Conservation (phyloP, 2,113 vertebrate genomes). For the Pachyramphus minor region DNA sequence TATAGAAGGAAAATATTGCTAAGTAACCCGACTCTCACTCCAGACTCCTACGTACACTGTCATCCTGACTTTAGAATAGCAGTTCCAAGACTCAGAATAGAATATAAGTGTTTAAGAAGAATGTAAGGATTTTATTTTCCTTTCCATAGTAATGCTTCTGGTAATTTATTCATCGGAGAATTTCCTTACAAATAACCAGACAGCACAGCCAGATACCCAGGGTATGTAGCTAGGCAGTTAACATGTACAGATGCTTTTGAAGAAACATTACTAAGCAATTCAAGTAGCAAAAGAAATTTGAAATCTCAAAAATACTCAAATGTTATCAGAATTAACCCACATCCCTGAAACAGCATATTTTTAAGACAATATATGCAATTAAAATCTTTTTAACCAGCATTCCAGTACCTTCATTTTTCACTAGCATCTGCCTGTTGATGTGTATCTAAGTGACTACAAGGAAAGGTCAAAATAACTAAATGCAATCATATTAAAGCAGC, state of each 20-base stretch:
- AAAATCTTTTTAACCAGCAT: not conserved
- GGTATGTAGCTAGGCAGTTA: not conserved
- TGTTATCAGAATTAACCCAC: not conserved
- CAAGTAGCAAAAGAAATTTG: not conserved
- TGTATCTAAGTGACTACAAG: not conserved
- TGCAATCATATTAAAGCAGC: not conserved
- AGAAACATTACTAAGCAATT: not conserved
- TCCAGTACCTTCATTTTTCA: not conserved
- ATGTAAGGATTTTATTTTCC: not conserved
- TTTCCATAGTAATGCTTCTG: not conserved
- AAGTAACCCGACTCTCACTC: not conserved
- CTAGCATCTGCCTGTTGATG: not conserved
- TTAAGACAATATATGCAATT: not conserved
- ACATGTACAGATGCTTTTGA: not conserved
- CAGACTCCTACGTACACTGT: not conserved
- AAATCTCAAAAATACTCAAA: not conserved
- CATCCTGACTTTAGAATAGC: not conserved
- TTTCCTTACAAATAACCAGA: not conserved
- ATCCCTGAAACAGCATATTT: not conserved
- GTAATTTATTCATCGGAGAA: not conserved
- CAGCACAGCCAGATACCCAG: not conserved
- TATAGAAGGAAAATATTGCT: not conserved
- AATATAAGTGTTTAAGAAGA: not conserved
- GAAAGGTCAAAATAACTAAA: not conserved
- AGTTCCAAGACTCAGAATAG: not conserved